Base-by-base conservation (phyloP, 2,113 vertebrate species). In the Pampusana beccarii region DNA sequence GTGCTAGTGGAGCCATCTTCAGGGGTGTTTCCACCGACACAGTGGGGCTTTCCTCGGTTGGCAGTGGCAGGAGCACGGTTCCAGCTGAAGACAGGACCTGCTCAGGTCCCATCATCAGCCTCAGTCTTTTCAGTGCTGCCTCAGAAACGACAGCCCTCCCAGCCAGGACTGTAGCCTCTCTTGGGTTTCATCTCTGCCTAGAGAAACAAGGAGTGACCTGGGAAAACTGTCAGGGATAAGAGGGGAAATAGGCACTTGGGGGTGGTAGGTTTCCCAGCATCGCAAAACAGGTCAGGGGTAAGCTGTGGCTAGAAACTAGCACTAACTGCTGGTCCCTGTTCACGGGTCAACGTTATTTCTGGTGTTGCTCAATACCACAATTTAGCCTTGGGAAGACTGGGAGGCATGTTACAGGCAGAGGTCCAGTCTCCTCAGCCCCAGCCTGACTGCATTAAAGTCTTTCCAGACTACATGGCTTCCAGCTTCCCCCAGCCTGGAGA, bases 61-160 rank as follows among this genome's bases (percentile, higher is more conserved):
- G 6, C 14, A n/a, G 11, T 1, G 33, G 46, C 72, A 80, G 48
- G 7, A 88, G n/a, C 2, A 0, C 9, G 26, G 23, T 53, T 38
- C 31, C 23, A 74, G 15, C 18, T 69, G 33, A 79, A 38, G 57
- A 67, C 12, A 42, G 23, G 16, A 67, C 13, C 31, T 61, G 31
- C 53, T 88, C 24, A 65, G 40, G 38, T 57, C 17, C 54, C 24
- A 65, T 23, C 54, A 48, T 25, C 36, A 46, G 23, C 15, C 46
- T 69, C 29, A 11, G 4, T 40, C 44, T 80, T 75, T 85, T 57
- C 26, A 57, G 10, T 0, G 0, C 8, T 77, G 17, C 14, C 48
- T 60, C 8, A 10, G 44, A 80, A 81, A 56, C 65, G 12, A 56
- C n/a, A 85, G 42, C 4, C 6, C 2, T 3, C 6, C 10, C 12